Base-by-base conservation (phyloP, 2,888 invertebrate species). In the Biston stratarius region DNA sequence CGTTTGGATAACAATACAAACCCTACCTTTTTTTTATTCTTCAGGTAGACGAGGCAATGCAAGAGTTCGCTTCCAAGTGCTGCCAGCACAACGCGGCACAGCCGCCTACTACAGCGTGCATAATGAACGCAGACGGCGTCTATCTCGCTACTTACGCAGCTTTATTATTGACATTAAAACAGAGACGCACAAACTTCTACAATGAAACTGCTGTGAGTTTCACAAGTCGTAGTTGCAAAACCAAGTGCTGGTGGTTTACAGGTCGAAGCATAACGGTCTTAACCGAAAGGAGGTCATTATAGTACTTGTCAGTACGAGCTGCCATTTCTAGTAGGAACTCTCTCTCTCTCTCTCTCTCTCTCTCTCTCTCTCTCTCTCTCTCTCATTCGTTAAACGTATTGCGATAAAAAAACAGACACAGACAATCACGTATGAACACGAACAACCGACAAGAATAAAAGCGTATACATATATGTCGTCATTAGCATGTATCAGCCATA, bases 41-140 rank as follows among this genome's bases (percentile, higher is more conserved):
- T 58, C 75, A 95, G 95, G 96, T 98, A 33, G 99, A 99, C 81
- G 97, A 98, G 85, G 97, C 97, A 0, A 94, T 99, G 87, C 98
- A 98, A 89, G 97, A 97, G 83, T 99, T 99, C 81, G 97, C 99
- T 1, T 98, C 98, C 0, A 96, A 97, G 71, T 97, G 98, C 78
- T 99, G 98, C 86, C 97, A 98, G 91, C 96, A 95, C 86, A 95
- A 96, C 78, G 95, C 96, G 2, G 91, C 95, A 0, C 94, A 95
- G 52, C 95, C 94, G 0, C 95, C 96, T 1, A 95, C 96, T 51
- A 95, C 96, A 5, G 92, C 96, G 1, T 96, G 96, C 44, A 97
- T 98, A 52, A 97, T 99, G 94, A 99, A 99, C 87, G 99, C 98
- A 0, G 99, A 99, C 89, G 99, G 99, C 33, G 97, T 99, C 48